Evolutionary conservation across 2,888 invertebrate genomes (phyloP), one percentile per base, ranked within the genome.

Genomic region (Sminthurinus aureus): DNA sequence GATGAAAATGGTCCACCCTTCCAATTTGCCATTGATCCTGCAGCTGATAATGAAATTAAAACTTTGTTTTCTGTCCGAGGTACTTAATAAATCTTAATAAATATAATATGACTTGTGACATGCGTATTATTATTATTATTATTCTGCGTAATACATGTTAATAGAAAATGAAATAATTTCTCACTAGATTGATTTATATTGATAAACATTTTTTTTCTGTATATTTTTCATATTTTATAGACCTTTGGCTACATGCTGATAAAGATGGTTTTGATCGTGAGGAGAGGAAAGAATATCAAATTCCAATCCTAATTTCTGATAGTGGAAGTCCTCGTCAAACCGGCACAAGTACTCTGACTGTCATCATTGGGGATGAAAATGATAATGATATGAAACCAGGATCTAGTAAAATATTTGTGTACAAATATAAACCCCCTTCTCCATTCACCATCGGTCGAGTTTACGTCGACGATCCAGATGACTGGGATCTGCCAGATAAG

Each of bases 401-500:
- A 0, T 93, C 93, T 52, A 98, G 98, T 90, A 93, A 94, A 85
- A 97, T 99, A 89, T 96, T 97, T 89, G 96, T 99, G 0, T 98
- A 98, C 91, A 97, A 97, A 90, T 99, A 97, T 90, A 95, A 94
- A 93, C 95, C 94, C 88, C 93, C 94, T 0, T 95, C 94, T 0
- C 93, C 95, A 86, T 95, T 95, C 0, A 94, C 94, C 87, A 96
- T 99, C 84, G 99, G 99, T 0, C 92, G 96, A 0, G 96, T 97
- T 0, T 99, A 95, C 91, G 98, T 98, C 0, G 93, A 96, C 73
- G 99, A 99, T 91, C 93, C 94, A 0, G 99, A 99, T 89, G 99
- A 99, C 90, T 99, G 98, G 98, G 99, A 99, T 91, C 91, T 97
- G 78, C 94, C 93, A 0, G 98, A 99, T 90, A 99, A 99, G 91